Conservation (phyloP, 92 coral and sea anemone genomes). For the Ricordea florida region DNA sequence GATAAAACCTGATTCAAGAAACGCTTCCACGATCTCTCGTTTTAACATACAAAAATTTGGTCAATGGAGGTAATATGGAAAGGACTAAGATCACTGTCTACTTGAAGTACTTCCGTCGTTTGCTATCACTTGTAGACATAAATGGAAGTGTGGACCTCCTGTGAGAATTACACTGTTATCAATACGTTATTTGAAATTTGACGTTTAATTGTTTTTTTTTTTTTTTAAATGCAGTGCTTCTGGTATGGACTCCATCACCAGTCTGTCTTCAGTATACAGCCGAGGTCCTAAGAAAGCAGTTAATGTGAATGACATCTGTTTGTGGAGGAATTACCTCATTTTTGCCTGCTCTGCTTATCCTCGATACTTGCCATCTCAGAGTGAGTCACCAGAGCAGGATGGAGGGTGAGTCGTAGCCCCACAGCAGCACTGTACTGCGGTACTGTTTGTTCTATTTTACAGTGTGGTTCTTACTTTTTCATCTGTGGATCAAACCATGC, state of each 20-base stretch:
- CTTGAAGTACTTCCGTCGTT: too few relatives aligned
- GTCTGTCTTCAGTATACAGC: slow-evolving; percentile 91
- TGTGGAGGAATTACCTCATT: slow-evolving; percentile 91
- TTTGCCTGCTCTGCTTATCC: slow-evolving; percentile 96
- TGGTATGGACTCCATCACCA: slow-evolving; percentile 98
- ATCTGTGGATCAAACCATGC: too few relatives aligned
- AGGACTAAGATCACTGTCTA: too few relatives aligned
- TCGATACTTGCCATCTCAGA: slow-evolving; percentile 59
- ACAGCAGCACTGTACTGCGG: too few relatives aligned
- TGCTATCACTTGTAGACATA: too few relatives aligned
- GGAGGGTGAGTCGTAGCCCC: slow-evolving; percentile 69
- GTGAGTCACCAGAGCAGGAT: slow-evolving; percentile 84
- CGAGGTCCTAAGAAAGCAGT: slow-evolving; percentile 96
- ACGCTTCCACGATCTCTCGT: too few relatives aligned
- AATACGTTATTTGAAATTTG: not conserved
- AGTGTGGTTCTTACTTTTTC: too few relatives aligned
- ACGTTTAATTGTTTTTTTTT: not conserved
- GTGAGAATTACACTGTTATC: not conserved
- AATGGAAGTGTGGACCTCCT: too few relatives aligned
- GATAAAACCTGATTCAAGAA: too few relatives aligned
- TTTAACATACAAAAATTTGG: too few relatives aligned
- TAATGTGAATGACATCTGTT: slow-evolving; percentile 77
- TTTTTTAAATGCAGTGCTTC: slow-evolving; percentile 69
- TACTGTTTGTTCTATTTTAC: too few relatives aligned
- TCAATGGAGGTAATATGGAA: too few relatives aligned